phyloP scores from a whole-genome alignment of 1,140 invertebrate species.

The Psilanteris sp. region DNA sequence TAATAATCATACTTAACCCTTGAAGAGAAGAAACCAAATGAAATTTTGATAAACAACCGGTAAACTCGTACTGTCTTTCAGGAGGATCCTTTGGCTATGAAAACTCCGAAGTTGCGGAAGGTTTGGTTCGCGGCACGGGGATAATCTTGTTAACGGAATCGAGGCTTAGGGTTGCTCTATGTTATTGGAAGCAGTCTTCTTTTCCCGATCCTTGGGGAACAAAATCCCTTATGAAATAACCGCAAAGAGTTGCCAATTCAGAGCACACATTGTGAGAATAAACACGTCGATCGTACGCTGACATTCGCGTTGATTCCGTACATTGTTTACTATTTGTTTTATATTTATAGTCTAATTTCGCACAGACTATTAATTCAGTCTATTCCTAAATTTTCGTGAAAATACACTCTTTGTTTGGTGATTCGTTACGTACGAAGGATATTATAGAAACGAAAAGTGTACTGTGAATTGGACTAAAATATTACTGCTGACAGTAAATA shows the following conservation, averaged over 20 bases:
- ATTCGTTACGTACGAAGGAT: too few relatives aligned
- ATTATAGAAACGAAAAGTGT: too few relatives aligned
- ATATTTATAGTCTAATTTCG: slow-evolving; percentile 10
- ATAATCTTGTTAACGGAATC: slow-evolving; percentile 52
- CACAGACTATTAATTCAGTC: neutral
- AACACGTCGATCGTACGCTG: slow-evolving; percentile 10
- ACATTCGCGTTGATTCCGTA: slow-evolving; percentile 7
- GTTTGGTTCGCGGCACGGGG: slow-evolving; percentile 4
- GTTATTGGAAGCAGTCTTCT: slow-evolving; percentile 21
- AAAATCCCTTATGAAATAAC: slow-evolving; percentile 48
- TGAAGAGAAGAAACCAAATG: slow-evolving; percentile 4
- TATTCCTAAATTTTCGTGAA: too few relatives aligned
- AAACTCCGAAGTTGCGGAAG: slow-evolving; percentile 25
- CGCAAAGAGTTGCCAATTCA: slow-evolving; percentile 51
- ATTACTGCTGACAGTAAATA: too few relatives aligned
- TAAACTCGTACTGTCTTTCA: slow-evolving; percentile 11
- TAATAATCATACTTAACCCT: too few relatives aligned
- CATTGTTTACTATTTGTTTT: slow-evolving; percentile 46
- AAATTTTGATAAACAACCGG: slow-evolving; percentile 9
- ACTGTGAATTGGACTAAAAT: too few relatives aligned
- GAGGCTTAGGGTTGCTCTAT: slow-evolving; percentile 34
- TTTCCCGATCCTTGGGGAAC: slow-evolving; percentile 34
- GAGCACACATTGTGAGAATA: slow-evolving; percentile 43
- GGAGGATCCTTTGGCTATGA: neutral
- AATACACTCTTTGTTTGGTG: too few relatives aligned